Evolutionary conservation across 2,113 vertebrate genomes (phyloP).

Genomic region (Barnardius zonarius): DNA sequence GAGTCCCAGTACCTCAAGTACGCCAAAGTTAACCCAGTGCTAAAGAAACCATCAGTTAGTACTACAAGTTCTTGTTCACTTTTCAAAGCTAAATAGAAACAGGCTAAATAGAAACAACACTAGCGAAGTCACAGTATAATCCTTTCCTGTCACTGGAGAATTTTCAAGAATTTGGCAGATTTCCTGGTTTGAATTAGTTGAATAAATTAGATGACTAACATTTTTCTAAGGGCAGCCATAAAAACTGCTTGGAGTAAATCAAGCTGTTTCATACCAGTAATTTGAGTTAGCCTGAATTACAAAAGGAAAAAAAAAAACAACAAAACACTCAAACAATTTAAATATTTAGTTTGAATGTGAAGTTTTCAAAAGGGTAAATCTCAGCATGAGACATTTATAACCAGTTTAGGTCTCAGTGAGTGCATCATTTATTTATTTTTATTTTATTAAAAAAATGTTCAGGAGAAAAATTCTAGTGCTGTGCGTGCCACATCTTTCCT

Average conservation of each 20-base stretch:
- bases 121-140: background rate
- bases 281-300: background rate
- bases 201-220: slow-evolving; percentile 22
- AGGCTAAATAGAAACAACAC: background rate
- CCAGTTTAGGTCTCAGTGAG: background rate
- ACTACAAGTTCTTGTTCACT: background rate
- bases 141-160: background rate
- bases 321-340: background rate
- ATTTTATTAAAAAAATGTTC: background rate
- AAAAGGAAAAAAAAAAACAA: background rate
- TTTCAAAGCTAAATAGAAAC: background rate
- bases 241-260: slow-evolving; percentile 8
- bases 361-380: background rate
- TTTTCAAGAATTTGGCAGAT: slow-evolving; percentile 41
- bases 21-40: background rate
- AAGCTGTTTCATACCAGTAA: background rate
- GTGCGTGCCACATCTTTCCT: background rate
- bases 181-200: slow-evolving; percentile 31
- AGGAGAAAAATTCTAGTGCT: background rate
- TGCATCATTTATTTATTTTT: background rate
- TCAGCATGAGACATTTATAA: background rate
- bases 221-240: slow-evolving; percentile 36
- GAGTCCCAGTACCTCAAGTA: background rate
- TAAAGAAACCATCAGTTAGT: background rate
- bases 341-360: background rate